Conservation (phyloP, 2,888 invertebrate species). For the Ferdinandea cuprea region DNA sequence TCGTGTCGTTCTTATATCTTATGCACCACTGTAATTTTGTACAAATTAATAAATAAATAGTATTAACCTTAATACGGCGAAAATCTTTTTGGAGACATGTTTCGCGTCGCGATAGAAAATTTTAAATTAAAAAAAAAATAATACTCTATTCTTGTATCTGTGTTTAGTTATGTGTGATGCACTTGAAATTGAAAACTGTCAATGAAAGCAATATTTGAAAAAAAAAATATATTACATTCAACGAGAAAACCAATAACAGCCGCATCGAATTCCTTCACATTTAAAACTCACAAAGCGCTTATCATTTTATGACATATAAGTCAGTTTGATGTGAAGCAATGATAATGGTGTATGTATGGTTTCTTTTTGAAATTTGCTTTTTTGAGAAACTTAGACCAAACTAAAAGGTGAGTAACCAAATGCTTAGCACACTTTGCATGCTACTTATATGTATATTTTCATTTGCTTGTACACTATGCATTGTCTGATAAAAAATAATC, state of each 20-base stretch:
- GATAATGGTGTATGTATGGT: conserved; percentile 36
- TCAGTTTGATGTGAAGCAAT: conserved; percentile 27
- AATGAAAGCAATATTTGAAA: conserved; percentile 7
- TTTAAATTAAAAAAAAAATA: conserved; percentile 7
- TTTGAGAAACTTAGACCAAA: conserved; percentile 24
- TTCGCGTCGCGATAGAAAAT: no score
- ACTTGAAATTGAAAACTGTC: conserved; percentile 25
- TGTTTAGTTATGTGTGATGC: conserved; percentile 59
- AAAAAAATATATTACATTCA: conserved; percentile 7
- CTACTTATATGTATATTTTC: conserved; percentile 38
- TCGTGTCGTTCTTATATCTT: no score
- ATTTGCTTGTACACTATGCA: conserved; percentile 58
- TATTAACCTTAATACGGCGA: no score
- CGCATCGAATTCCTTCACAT: conserved; percentile 18
- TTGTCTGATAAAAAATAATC: conserved; percentile 19
- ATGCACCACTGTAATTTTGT: no score
- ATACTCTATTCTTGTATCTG: conserved; percentile 32
- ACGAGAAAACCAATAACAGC: conserved; percentile 44
- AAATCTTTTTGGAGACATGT: no score
- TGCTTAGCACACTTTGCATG: conserved; percentile 61
- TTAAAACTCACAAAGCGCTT: not conserved
- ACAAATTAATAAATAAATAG: no score
- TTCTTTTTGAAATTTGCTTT: conserved; percentile 53
- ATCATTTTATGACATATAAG: not conserved
- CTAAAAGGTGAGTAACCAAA: conserved; percentile 61